Percentiles rank a stretch among this genome's conserved stretches.
These are phyloP conservation scores for Phoxinus dragarum DNA, from an alignment of 2,797 vertebrate genomes.

Conservation along the genomic window DNA sequence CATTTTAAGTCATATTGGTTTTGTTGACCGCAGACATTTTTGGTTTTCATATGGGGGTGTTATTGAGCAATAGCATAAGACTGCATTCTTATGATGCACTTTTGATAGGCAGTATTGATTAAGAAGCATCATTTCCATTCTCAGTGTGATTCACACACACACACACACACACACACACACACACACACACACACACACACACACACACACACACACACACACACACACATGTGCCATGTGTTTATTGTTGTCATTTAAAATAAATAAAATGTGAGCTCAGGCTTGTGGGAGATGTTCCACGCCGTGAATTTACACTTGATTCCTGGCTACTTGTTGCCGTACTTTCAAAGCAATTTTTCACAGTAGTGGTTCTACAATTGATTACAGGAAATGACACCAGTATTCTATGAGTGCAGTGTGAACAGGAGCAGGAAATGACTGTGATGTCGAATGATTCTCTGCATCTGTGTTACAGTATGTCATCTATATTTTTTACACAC, in stretches of 20 bases:
- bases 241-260: constrained; percentile 17
- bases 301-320: background rate
- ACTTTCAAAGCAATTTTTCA: background rate
- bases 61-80: background rate
- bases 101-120: background rate
- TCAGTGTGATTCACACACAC: constrained; percentile 5
- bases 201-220: background rate
- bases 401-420: background rate
- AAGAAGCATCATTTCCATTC: constrained; percentile 21
- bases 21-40: background rate
- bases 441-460: background rate
- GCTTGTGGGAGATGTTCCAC: background rate
- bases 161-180: background rate
- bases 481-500: background rate
- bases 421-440: background rate
- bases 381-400: background rate
- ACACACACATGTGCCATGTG: background rate
- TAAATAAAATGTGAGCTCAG: constrained; percentile 13
- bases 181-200: constrained; percentile 2
- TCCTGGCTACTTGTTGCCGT: background rate
- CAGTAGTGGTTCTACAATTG: background rate
- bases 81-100: background rate
- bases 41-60: background rate
- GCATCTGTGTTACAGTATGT: background rate
- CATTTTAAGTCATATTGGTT: constrained; percentile 11